phyloP scores from a whole-genome alignment of 2,797 vertebrate genomes.

The Eospalax fontanierii region DNA sequence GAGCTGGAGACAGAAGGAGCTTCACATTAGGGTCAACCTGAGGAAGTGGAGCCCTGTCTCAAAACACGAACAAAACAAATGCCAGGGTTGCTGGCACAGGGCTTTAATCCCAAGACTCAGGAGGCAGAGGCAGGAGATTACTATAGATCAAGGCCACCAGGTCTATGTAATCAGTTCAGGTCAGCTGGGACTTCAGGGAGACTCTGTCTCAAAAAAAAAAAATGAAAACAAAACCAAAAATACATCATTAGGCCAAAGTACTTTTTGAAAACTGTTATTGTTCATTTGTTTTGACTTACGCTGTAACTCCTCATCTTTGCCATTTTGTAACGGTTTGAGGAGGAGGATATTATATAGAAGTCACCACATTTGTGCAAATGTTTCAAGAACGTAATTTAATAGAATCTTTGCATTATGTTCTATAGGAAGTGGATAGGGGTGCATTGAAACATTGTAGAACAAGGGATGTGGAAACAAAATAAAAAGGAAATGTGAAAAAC shows the following conservation, averaged over 20 bases:
- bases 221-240: neutral
- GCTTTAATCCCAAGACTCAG: too few species aligned
- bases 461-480: neutral
- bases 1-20: neutral
- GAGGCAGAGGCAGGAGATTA: too few species aligned
- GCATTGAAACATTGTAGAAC: neutral
- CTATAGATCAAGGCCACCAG: too few species aligned
- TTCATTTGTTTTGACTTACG: neutral
- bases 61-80: too few species aligned
- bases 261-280: neutral
- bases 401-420: neutral
- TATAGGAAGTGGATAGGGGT: neutral
- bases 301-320: too few species aligned
- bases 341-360: neutral
- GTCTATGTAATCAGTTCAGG: too few species aligned
- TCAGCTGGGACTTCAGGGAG: neutral
- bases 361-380: neutral
- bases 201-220: neutral
- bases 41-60: neutral
- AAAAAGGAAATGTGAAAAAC: neutral
- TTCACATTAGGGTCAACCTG: neutral
- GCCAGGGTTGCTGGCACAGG: too few species aligned
- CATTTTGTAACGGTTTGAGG: constrained; percentile 32
- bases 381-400: neutral
- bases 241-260: neutral